Base-by-base conservation (phyloP, 1,140 invertebrate genomes). In the Atta colombica region DNA sequence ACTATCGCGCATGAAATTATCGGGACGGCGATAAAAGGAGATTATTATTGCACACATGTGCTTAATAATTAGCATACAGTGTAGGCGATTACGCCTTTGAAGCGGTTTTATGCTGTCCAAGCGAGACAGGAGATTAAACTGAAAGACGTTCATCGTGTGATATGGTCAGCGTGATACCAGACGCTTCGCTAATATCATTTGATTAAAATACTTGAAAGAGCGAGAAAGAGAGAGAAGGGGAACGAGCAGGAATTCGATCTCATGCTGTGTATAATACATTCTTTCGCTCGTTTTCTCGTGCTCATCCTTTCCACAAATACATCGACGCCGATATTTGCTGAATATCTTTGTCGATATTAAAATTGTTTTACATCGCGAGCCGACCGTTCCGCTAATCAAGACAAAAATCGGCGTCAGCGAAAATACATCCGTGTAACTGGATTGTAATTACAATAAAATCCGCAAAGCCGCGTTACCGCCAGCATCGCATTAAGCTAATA, bases 381-480 rank as follows among this genome's bases (percentile, higher is more conserved):
- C 74, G 61, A n/a, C n/a, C 45, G 72, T 55, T 55, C 10, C 21
- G 49, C 35, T 45, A 31, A 49, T 51, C 31, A 77, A 53, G 55
- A 78, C 49, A 35, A 77, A 85, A 85, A 66, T 85, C 84, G 49
- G 21, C 63, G 84, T 78, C 84, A 85, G 75, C 84, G 60, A 85
- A 85, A 85, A 80, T 74, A 68, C 60, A 85, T 66, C 10, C 74
- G 49, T 31, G 74, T 77, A 85, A 66, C 84, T 58, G 51, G 53
- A 85, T 85, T 80, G 84, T 85, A 85, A 85, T 85, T 80, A 66
- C 84, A 85, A 85, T 78, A 85, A 85, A 85, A 85, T 85, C 49
- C 75, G 75, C 84, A 78, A 80, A 77, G 61, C 75, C 72, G 60
- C 72, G 63, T 85, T 65, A 58, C 66, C 69, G 39, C 35, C 69